phyloP scores from a whole-genome alignment of 2,113 vertebrate genomes.

The Neodon shergylaensis region DNA sequence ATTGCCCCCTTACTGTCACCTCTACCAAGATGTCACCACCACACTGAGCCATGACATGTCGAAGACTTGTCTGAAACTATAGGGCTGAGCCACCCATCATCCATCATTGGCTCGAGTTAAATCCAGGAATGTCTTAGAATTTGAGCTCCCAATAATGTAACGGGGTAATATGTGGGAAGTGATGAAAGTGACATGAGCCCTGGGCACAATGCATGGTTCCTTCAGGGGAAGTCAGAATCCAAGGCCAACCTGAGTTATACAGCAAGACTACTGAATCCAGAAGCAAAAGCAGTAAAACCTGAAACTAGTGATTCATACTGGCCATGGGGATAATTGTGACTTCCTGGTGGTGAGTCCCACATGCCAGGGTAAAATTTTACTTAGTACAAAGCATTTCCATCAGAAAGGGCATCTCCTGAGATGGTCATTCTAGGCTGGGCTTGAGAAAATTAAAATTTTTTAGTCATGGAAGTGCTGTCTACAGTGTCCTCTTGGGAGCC shows the following conservation, averaged over 20 bases:
- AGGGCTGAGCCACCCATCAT: not conserved
- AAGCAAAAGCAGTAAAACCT: not conserved
- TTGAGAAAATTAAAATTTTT: not conserved
- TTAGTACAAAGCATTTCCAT: not conserved
- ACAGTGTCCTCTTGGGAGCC: not conserved
- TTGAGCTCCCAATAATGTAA: not conserved
- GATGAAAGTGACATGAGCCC: not conserved
- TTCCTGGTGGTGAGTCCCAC: not conserved
- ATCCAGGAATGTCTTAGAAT: not conserved
- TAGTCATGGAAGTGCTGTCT: not conserved
- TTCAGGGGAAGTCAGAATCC: not conserved
- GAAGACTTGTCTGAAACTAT: not conserved
- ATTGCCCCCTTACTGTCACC: not conserved
- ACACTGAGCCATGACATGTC: too few relatives aligned
- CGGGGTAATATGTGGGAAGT: not conserved
- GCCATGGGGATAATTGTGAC: not conserved
- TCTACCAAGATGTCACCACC: too few relatives aligned
- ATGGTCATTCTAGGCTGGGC: not conserved
- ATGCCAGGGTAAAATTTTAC: not conserved
- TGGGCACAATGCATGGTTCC: not conserved
- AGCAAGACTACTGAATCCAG: not conserved
- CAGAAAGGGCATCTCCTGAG: not conserved
- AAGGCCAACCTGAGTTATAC: not conserved
- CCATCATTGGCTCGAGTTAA: not conserved
- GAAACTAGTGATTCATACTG: not conserved